phyloP scores from a whole-genome alignment of 2,797 vertebrate genomes.

The Pipistrellus pygmaeus region DNA sequence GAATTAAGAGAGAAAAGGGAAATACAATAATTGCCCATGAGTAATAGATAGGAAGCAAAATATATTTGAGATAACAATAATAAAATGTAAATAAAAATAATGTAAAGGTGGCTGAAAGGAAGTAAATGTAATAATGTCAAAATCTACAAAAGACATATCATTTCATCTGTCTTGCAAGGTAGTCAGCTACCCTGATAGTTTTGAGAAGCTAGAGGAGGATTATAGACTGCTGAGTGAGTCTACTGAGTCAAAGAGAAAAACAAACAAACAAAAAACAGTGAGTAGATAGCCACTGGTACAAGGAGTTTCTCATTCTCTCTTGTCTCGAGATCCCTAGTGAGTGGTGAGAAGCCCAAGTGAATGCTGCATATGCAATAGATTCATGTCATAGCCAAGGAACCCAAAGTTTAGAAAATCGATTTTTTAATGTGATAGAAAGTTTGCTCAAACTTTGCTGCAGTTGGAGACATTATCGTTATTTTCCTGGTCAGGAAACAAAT shows the following conservation, averaged over 20 bases:
- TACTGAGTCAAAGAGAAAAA: background rate
- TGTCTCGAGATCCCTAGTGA: no score
- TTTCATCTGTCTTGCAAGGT: background rate
- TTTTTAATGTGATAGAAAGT: background rate
- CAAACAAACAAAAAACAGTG: no score
- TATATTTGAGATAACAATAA: background rate
- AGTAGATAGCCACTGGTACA: background rate
- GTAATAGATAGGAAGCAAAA: background rate
- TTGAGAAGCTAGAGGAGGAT: background rate
- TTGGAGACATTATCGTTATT: background rate
- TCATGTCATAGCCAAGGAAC: background rate
- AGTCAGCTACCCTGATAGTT: background rate
- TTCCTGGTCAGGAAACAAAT: background rate
- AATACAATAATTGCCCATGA: background rate
- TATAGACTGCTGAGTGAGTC: background rate
- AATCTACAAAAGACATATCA: background rate
- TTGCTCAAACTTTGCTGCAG: no score
- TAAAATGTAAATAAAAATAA: background rate
- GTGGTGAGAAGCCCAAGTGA: background rate
- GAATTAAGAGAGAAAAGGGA: background rate
- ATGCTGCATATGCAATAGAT: rapidly evolving
- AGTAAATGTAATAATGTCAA: background rate
- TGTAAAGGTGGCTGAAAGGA: background rate
- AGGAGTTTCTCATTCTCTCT: background rate
- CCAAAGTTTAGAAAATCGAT: background rate